phyloP scores from a whole-genome alignment of 2,797 vertebrate genomes.

The Sitta carolinensis region DNA sequence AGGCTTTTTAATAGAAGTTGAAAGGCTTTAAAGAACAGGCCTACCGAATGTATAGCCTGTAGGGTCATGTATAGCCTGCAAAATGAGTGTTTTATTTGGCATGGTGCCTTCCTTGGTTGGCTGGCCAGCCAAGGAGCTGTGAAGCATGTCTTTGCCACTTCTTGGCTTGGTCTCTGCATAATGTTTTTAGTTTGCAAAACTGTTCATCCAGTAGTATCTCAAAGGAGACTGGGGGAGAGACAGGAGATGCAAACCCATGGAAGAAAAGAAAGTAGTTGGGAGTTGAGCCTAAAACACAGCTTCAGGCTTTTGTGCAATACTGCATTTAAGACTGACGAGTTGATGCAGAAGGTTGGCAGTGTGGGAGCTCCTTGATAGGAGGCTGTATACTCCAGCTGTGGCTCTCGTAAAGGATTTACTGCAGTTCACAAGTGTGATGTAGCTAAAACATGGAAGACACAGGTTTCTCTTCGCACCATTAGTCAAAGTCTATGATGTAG shows the following conservation, averaged over 20 bases:
- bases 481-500: fast-evolving
- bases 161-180: background rate
- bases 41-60: background rate
- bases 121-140: background rate
- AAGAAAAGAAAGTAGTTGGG: background rate
- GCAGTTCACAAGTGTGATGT: background rate
- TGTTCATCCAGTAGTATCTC: background rate
- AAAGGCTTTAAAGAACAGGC: background rate
- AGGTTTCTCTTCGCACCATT: background rate
- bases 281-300: background rate
- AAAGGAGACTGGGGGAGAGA: background rate
- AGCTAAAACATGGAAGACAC: fast-evolving
- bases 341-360: fast-evolving
- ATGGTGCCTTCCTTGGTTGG: background rate
- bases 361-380: background rate
- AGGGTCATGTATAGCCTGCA: background rate
- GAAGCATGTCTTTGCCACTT: background rate
- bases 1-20: background rate
- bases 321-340: background rate
- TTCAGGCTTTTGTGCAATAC: background rate
- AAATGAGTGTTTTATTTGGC: background rate
- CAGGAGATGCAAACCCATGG: background rate
- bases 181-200: background rate
- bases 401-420: background rate
- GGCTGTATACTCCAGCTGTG: background rate